Base-by-base conservation (phyloP, 2,797 vertebrate genomes). In the Tenualosa thibaudeaui region DNA sequence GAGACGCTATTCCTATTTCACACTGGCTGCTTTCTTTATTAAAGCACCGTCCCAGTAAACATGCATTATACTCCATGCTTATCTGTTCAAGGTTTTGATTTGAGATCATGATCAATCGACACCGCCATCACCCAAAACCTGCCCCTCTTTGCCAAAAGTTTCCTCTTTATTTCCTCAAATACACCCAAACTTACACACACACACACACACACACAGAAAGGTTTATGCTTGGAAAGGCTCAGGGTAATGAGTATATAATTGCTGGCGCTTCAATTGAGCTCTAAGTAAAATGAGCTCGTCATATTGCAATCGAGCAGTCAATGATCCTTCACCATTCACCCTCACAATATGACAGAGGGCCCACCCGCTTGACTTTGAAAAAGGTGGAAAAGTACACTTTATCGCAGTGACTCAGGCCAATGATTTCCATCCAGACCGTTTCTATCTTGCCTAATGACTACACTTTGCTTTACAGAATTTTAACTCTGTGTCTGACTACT, bases 21-120 rank as follows among this genome's bases (percentile, higher is more conserved):
- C 95, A 96, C 85, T 93, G 87, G 83, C 89, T 95, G 94, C 93
- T 91, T 95, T 94, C 95, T 95, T 93, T 95, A 95, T 95, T 94
- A 95, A 94, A 95, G 91, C 87, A 46, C 91, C 90, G 92, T 94
- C 93, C 92, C 93, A 92, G 93, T 92, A 94, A 95, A 95, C 93
- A 94, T 88, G 91, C 87, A 89, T 84, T 89, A 86, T 12, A 51
- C 50, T 87, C 90, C 86, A 87, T 84, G 81, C 89, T 89, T 84
- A 86, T 89, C 88, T 87, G 87, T 86, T 84, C 90, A 84, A 60
- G 86, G 83, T 88, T 88, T 88, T 84, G 86, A 88, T 89, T 86
- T 40, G 37, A 78, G 87, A 88, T 89, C 87, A 86, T 85, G 81
- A 49, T 81, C 78, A 60, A 78, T 82, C 53, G 75, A 22, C 54